Evolutionary conservation across 1,140 invertebrate species (phyloP), one percentile per base, ranked within the genome.

Genomic region (Pachyrhynchus sulphureomaculatus): DNA sequence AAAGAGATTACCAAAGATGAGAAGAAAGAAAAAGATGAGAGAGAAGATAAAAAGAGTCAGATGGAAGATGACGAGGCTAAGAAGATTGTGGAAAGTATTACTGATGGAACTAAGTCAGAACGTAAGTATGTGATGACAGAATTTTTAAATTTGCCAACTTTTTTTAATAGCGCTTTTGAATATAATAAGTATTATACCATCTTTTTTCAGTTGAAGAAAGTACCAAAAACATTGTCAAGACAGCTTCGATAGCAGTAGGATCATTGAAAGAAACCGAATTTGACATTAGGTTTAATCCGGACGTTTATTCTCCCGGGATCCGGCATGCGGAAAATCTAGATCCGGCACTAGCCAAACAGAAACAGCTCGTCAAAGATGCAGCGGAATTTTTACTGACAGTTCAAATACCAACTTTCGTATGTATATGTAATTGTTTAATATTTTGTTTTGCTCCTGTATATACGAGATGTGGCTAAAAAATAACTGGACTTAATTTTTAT

Each of bases 261-360:
- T 98, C 95, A 2, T 81, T 98, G 2, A 95, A 93, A 73, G 92
- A 95, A 57, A 90, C 85, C 33, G 95, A 98, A 77, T 98, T 99
- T 76, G 94, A 96, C 74, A 91, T 99, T 54, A 85, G 94, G 45
- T 99, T 99, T 77, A 99, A 99, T 80, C 95, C 97, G 0, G 97
- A 99, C 80, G 92, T 98, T 49, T 99, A 92, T 80, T 98, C 95
- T 4, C 89, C 92, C 0, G 93, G 93, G 56, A 95, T 99, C 32
- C 84, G 82, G 49, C 95, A 98, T 81, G 82, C 86, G 13, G 85
- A 91, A 68, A 77, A 83, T 18, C 79, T 84, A 54, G 85, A 86
- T 42, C 80, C 88, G 36, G 74, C 78, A 3, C 79, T 96, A 53
- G 83, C 86, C 47, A 90, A 89, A 72, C 93, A 98, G 76, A 85